These are phyloP conservation scores for Tragelaphus imberbis DNA, from an alignment of 2,113 vertebrate genomes.

Conservation along the genomic window DNA sequence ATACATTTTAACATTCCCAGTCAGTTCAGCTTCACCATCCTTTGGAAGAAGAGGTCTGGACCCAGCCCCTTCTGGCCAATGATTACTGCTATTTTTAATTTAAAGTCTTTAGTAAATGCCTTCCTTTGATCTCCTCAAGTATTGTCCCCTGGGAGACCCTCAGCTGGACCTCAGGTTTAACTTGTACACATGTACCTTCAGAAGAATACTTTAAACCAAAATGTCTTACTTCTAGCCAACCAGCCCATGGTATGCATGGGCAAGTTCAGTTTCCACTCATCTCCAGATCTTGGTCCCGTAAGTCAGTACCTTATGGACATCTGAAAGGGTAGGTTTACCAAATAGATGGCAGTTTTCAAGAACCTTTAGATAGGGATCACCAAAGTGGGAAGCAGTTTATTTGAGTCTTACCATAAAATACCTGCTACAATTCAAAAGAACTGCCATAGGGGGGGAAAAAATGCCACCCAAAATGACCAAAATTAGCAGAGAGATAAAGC, in stretches of 20 bases:
- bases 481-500: background rate
- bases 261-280: background rate
- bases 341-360: background rate
- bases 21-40: background rate
- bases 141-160: background rate
- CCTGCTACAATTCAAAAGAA: background rate
- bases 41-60: background rate
- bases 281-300: background rate
- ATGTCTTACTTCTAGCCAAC: background rate
- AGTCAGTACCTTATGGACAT: background rate
- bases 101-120: background rate
- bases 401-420: conserved; percentile 39
- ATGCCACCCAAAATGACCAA: background rate
- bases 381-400: background rate
- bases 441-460: background rate
- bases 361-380: background rate
- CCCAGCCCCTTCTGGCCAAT: background rate
- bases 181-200: background rate
- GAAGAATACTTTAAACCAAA: background rate
- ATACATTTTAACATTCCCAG: background rate
- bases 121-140: background rate
- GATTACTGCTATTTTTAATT: background rate
- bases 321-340: conserved; percentile 33
- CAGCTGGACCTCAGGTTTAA: background rate
- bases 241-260: background rate